Evolutionary conservation across 2,888 invertebrate species (phyloP).

Genomic region (Brachyopa scutellaris): DNA sequence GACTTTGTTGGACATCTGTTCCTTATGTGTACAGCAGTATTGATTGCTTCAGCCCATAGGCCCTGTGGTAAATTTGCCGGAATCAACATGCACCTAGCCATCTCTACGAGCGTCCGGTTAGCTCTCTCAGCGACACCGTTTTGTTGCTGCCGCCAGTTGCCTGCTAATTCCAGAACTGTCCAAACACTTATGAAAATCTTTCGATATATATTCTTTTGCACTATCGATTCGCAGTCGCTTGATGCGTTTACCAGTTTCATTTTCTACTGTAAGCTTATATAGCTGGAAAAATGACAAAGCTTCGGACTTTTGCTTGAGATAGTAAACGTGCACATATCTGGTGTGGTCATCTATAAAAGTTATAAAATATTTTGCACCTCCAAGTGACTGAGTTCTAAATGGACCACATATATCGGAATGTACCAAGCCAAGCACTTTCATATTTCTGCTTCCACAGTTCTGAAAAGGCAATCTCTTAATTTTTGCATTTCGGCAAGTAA

Average conservation of each 20-base stretch:
- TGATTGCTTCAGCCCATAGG: slow-evolving; percentile 75
- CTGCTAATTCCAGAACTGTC: slow-evolving; percentile 70
- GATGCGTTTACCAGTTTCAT: slow-evolving; percentile 31
- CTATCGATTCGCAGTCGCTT: slow-evolving; percentile 73
- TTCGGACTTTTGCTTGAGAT: slow-evolving; percentile 64
- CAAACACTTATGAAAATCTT: slow-evolving; percentile 57
- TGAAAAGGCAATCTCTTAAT: slow-evolving; percentile 18
- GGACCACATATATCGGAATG: slow-evolving; percentile 29
- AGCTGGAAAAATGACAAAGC: slow-evolving; percentile 56
- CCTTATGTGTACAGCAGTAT: slow-evolving; percentile 60
- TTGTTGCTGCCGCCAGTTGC: slow-evolving; percentile 71
- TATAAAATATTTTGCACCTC: slow-evolving; percentile 3
- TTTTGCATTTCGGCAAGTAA: slow-evolving; percentile 32
- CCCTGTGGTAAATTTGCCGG: slow-evolving; percentile 65
- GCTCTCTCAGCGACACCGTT: slow-evolving; percentile 74
- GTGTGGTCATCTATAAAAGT: slow-evolving; percentile 26
- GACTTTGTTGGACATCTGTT: slow-evolving; percentile 27
- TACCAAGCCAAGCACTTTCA: not conserved
- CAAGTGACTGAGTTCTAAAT: slow-evolving; percentile 6
- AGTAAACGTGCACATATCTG: slow-evolving; percentile 30
- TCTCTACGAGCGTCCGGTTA: slow-evolving; percentile 73
- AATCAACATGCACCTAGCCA: slow-evolving; percentile 73
- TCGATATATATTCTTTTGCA: slow-evolving; percentile 73
- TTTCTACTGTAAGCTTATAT: slow-evolving; percentile 63
- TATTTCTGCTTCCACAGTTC: slow-evolving; percentile 1